These are phyloP conservation scores for Echinops telfairi DNA, from an alignment of 2,113 vertebrate species.

Conservation along the genomic window DNA sequence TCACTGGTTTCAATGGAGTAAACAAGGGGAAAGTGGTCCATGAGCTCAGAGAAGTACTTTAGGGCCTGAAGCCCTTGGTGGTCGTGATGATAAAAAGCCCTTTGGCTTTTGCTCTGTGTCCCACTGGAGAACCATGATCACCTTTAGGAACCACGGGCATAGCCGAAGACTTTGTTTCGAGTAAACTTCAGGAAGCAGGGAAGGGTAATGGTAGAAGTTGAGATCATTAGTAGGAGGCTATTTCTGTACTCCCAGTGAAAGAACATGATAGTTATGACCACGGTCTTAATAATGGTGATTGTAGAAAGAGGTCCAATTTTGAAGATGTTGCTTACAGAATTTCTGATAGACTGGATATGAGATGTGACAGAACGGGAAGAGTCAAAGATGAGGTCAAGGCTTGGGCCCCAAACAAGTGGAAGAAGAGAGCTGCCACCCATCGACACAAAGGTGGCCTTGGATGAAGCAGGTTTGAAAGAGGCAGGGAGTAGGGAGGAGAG, in stretches of 20 bases:
- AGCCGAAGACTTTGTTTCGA: background rate
- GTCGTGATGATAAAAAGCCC: background rate
- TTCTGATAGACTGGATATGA: background rate
- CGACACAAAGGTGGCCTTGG: background rate
- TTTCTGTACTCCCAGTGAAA: constrained; percentile 22
- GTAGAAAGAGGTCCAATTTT: background rate
- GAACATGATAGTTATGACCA: background rate
- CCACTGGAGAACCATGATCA: background rate
- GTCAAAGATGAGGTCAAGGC: background rate
- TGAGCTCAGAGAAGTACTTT: background rate
- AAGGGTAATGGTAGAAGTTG: background rate
- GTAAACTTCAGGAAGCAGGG: background rate
- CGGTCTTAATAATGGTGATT: background rate
- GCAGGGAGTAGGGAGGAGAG: background rate
- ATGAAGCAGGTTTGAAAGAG: background rate
- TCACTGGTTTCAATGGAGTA: background rate
- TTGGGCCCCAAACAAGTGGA: background rate
- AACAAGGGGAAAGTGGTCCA: background rate
- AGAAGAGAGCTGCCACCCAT: background rate
- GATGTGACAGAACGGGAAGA: constrained; percentile 32
- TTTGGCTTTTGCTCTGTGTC: background rate
- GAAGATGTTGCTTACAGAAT: background rate
- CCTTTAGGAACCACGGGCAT: background rate
- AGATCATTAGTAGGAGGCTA: background rate
- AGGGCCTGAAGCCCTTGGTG: background rate